These are phyloP conservation scores for Acleris emargana DNA, from an alignment of 2,888 invertebrate genomes.

Conservation along the genomic window DNA sequence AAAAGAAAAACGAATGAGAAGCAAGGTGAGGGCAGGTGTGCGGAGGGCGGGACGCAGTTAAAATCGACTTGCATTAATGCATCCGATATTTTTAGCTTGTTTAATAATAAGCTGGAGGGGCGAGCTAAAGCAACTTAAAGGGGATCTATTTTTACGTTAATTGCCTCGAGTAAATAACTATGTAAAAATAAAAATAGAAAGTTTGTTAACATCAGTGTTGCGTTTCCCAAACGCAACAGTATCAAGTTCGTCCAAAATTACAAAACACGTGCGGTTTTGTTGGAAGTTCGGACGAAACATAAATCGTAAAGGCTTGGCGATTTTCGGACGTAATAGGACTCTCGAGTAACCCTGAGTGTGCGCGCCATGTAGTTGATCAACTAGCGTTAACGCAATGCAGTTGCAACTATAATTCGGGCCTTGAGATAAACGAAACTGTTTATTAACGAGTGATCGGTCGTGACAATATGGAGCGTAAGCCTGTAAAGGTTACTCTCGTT, in stretches of 20 bases:
- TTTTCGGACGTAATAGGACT: constrained; percentile 18
- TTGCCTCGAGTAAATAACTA: constrained; percentile 30
- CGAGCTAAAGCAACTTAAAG: constrained; percentile 52
- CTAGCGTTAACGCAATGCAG: constrained; percentile 48
- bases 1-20: constrained; percentile 48
- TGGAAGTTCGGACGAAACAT: constrained; percentile 45
- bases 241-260: constrained; percentile 74
- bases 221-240: constrained; percentile 68
- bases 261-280: constrained; percentile 68
- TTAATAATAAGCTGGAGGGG: constrained; percentile 58
- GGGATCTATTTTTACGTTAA: constrained; percentile 55
- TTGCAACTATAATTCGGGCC: constrained; percentile 55
- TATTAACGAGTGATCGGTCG: constrained; percentile 72
- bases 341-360: constrained; percentile 27
- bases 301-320: constrained; percentile 6
- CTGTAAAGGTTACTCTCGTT: constrained; percentile 81
- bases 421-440: constrained; percentile 70
- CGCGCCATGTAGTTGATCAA: constrained; percentile 28
- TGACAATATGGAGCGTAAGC: constrained; percentile 75
- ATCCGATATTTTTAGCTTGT: constrained; percentile 66
- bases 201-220: constrained; percentile 46
- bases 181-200: constrained; percentile 30
- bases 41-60: constrained; percentile 54
- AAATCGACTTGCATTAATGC: constrained; percentile 63
- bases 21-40: constrained; percentile 62